Evolutionary conservation across 1,140 invertebrate genomes (phyloP).

Genomic region (Bilobella aurantiaca): DNA sequence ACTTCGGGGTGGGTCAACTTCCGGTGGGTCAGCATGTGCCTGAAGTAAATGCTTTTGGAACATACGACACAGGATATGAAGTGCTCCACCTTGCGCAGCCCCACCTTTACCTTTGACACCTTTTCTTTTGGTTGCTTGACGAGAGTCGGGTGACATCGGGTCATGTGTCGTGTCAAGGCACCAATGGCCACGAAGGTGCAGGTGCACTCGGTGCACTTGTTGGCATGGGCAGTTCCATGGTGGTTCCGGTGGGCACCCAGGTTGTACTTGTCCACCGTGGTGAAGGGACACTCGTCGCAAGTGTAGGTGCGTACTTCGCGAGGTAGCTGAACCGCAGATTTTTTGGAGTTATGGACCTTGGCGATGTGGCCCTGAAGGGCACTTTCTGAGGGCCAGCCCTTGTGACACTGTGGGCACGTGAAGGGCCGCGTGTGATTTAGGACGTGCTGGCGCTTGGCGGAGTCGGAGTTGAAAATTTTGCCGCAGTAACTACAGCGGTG

Average conservation of each 20-base stretch:
- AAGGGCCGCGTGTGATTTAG: not conserved
- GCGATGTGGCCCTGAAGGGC: not conserved
- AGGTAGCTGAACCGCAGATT: not conserved
- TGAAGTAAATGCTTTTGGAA: not conserved
- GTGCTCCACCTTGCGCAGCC: not conserved
- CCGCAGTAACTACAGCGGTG: not conserved
- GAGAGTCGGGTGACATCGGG: no score
- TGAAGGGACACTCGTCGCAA: not conserved
- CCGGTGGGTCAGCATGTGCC: not conserved
- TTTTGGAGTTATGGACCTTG: not conserved
- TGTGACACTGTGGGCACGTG: not conserved
- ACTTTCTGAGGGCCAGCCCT: not conserved
- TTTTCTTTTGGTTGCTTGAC: no score
- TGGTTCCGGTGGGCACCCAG: no score
- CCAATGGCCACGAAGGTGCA: no score
- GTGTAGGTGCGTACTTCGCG: not conserved
- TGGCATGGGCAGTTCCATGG: no score
- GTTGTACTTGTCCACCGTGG: not conserved
- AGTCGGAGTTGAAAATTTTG: not conserved
- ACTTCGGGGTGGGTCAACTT: not conserved
- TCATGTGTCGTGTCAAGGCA: no score
- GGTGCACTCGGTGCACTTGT: no score
- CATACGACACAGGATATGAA: not conserved
- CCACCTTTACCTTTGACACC: not conserved
- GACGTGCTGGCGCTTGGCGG: not conserved